Evolutionary conservation across 2,888 invertebrate genomes (phyloP).

Genomic region (Brenthis hecate): DNA sequence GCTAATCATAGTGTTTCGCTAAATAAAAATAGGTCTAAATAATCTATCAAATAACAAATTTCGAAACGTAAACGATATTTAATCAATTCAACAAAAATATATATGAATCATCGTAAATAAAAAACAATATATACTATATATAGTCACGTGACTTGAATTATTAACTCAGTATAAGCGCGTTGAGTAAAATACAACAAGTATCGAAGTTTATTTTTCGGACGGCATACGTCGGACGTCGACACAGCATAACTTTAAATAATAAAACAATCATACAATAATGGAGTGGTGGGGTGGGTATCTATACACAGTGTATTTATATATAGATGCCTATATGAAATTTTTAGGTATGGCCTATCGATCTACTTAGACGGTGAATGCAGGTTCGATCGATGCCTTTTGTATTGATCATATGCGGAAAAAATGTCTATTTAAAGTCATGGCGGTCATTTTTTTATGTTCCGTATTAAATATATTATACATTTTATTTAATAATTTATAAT

Average conservation of each 20-base stretch:
- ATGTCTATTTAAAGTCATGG: no score
- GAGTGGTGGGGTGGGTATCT: conserved; percentile 9
- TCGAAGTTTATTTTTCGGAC: conserved; percentile 9
- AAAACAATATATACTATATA: conserved; percentile 5
- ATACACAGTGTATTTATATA: neutral
- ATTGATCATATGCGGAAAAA: no score
- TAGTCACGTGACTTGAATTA: conserved; percentile 12
- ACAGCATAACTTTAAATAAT: conserved; percentile 16
- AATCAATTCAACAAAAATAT: no score
- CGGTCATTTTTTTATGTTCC: no score
- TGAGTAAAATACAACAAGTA: conserved; percentile 9
- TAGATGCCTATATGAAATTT: no score
- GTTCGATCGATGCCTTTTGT: neutral
- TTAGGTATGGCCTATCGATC: no score
- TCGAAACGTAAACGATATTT: no score
- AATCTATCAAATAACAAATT: no score
- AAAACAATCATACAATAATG: conserved; percentile 15
- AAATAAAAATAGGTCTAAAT: no score
- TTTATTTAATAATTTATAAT: no score
- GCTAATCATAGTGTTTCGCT: no score
- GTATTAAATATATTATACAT: no score
- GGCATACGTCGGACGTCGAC: conserved; percentile 4
- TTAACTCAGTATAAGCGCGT: conserved; percentile 10
- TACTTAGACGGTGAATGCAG: neutral
- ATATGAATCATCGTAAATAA: neutral